Conservation (phyloP, 2,113 vertebrate species). For the Cinclus cinclus region DNA sequence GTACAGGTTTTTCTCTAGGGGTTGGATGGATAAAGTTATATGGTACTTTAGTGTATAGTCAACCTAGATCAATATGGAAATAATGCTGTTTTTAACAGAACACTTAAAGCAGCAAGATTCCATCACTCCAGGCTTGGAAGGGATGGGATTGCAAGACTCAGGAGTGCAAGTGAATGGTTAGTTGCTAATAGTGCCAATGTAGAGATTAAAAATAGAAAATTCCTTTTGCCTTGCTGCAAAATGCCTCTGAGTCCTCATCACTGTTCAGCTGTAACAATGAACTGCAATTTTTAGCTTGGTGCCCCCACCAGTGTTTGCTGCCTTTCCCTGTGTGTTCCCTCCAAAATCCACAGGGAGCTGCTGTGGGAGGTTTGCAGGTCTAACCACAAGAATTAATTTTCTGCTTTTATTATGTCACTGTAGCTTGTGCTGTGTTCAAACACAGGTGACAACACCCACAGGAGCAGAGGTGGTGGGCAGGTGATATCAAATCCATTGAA, state of each 20-base stretch:
- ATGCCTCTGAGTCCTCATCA: not conserved
- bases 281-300: not conserved
- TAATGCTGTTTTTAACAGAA: slow-evolving; percentile 55
- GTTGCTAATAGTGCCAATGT: not conserved
- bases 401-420: not conserved
- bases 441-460: not conserved
- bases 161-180: slow-evolving; percentile 8
- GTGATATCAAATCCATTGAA: not conserved
- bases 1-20: not conserved
- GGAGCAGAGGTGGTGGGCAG: not conserved
- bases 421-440: not conserved
- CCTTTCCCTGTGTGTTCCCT: not conserved
- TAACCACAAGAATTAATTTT: not conserved
- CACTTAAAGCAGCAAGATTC: slow-evolving; percentile 60
- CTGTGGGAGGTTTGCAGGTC: not conserved
- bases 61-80: not conserved
- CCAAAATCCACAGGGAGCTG: not conserved
- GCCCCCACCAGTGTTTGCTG: not conserved
- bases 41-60: not conserved
- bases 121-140: not conserved
- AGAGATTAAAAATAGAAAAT: not conserved
- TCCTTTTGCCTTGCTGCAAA: not conserved
- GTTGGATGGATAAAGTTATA: not conserved
- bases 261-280: not conserved
- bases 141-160: not conserved